These are phyloP conservation scores for Chelonia mydas DNA, from an alignment of 2,797 vertebrate species.

Conservation along the genomic window DNA sequence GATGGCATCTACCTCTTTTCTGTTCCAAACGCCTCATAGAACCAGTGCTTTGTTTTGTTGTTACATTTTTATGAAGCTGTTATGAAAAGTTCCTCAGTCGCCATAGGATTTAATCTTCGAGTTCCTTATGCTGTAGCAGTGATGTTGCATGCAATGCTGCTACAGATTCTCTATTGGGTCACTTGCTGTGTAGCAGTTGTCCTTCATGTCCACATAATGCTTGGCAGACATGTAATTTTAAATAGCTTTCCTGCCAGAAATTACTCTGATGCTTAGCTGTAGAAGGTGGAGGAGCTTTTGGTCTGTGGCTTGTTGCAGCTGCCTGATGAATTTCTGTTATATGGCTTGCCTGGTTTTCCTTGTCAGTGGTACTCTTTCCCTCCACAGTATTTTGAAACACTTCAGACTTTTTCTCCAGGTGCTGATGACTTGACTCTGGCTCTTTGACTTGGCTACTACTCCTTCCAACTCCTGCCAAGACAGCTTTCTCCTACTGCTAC, in stretches of 20 bases:
- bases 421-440: not conserved
- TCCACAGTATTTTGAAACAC: not conserved
- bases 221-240: not conserved
- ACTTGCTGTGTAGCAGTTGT: not conserved
- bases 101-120: not conserved
- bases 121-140: too few species aligned
- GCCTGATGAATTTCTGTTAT: accelerated
- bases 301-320: not conserved
- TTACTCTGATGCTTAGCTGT: not conserved
- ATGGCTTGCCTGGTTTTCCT: too few species aligned
- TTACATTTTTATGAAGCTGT: not conserved
- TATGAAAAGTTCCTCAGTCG: too few species aligned
- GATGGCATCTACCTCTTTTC: not conserved
- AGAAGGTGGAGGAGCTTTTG: not conserved
- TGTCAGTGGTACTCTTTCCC: not conserved
- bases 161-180: not conserved
- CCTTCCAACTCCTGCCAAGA: not conserved
- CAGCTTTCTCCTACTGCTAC: not conserved
- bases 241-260: not conserved
- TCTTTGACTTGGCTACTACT: not conserved
- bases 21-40: too few species aligned
- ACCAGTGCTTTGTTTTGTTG: not conserved
- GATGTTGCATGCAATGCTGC: not conserved
- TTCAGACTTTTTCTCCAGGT: not conserved
- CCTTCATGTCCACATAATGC: not conserved